Evolutionary conservation across 64 coral and sea anemone species (phyloP).

Genomic region (Dendronephthya gigantea): DNA sequence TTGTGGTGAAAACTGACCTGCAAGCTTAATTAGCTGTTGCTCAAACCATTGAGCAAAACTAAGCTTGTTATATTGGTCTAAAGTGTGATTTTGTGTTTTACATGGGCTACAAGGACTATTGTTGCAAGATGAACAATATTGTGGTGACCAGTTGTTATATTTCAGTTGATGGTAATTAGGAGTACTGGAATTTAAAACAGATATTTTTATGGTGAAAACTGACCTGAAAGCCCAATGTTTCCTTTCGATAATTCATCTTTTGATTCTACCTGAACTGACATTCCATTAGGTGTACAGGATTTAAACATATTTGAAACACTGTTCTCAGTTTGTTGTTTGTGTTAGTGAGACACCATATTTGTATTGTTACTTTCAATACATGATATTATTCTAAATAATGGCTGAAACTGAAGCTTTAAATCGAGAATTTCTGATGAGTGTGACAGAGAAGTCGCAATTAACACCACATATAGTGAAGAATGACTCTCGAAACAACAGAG

Average conservation of each 20-base stretch:
- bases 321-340: background rate
- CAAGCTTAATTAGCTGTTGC: no score
- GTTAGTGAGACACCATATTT: no score
- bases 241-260: background rate
- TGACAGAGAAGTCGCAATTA: background rate
- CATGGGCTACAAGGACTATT: background rate
- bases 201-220: background rate
- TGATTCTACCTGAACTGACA: background rate
- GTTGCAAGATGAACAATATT: background rate
- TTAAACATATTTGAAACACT: background rate
- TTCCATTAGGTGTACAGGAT: background rate
- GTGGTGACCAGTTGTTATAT: conserved; percentile 4
- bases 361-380: no score
- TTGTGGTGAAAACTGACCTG: no score
- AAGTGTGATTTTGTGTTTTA: background rate
- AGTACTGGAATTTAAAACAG: no score
- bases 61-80: background rate
- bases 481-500: background rate
- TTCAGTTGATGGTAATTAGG: background rate
- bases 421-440: background rate
- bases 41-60: background rate
- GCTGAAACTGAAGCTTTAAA: background rate
- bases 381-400: background rate
- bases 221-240: background rate
- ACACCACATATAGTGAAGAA: background rate